These are phyloP conservation scores for Proales similis DNA, from an alignment of 1,140 invertebrate species.

Conservation along the genomic window DNA sequence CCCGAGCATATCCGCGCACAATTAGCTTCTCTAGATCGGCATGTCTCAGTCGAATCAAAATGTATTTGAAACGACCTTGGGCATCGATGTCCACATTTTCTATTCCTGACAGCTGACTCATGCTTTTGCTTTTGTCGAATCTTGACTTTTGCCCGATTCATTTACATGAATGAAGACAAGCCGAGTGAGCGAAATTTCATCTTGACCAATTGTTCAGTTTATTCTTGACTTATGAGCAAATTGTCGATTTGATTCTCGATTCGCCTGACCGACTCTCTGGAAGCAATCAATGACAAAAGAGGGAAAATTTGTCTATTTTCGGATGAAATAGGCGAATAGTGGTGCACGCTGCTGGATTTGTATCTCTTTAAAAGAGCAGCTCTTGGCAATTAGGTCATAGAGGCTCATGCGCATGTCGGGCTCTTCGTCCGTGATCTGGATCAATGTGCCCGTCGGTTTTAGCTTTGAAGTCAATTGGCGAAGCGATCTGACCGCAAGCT, in stretches of 20 bases:
- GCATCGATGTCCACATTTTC: slow-evolving; percentile 11
- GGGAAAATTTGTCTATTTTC: slow-evolving; percentile 9
- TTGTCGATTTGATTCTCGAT: too few relatives aligned
- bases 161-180: too few relatives aligned
- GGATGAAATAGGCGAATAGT: slow-evolving; percentile 29
- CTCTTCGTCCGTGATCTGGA: slow-evolving; percentile 45
- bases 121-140: too few relatives aligned
- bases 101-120: too few relatives aligned
- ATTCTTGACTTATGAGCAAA: too few relatives aligned
- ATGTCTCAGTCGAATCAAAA: slow-evolving; percentile 40
- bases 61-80: slow-evolving; percentile 22
- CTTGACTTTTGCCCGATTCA: too few relatives aligned
- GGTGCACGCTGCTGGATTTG: not conserved
- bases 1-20: slow-evolving; percentile 65
- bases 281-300: too few relatives aligned
- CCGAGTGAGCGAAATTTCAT: too few relatives aligned
- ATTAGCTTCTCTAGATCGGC: slow-evolving; percentile 59
- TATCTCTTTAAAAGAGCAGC: slow-evolving; percentile 29
- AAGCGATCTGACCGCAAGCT: slow-evolving; percentile 38
- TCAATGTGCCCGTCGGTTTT: slow-evolving; percentile 38
- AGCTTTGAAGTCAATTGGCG: slow-evolving; percentile 39
- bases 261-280: too few relatives aligned
- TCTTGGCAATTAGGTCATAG: not conserved
- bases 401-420: slow-evolving; percentile 41
- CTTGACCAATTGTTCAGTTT: too few relatives aligned